Base-by-base conservation (phyloP, 2,113 vertebrate genomes). In the Cheilinus undulatus region DNA sequence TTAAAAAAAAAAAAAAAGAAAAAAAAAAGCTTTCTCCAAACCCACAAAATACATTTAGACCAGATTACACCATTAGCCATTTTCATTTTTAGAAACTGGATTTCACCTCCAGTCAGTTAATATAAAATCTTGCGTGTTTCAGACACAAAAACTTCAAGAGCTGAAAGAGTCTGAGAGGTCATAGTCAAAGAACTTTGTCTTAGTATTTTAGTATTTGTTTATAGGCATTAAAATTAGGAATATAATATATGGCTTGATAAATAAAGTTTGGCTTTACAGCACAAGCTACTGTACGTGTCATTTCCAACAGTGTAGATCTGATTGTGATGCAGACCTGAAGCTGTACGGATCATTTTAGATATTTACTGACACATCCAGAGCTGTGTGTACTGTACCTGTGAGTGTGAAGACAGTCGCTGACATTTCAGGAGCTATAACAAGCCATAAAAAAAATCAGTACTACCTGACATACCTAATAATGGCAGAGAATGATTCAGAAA, bases 401-500 rank as follows among this genome's bases (percentile, higher is more conserved):
- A 26, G 26, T 51, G 12, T 32, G 13, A 50, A 52, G 9, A 36
- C 26, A 27, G 26, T 27, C 46, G 14, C 28, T 30, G 24, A 48
- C n/a, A 48, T 63, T 53, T 75, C 13, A 34, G 48, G 34, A 64
- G 50, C n/a, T 57, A 40, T 66, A 49, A 50, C 12, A 50, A 51
- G 34, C 34, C 27, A 14, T 20, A 36, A 12, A 49, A 50, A 23
- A 77, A 27, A 26, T 70, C 66, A 22, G 69, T 14, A 34, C 5
- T 52, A 62, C 49, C 56, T 57, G 42, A 75, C 27, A 1, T 30
- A 34, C 13, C 20, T 42, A 58, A 56, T 67, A 73, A 43, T 60
- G 60, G 42, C 11, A 2, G 13, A 48, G 52, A n/a, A 65, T 72
- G 76, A 71, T 70, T 80, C 64, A 82, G 65, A 60, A 17, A 42